Conservation (phyloP, 2,888 invertebrate genomes). For the Melanargia galathea region DNA sequence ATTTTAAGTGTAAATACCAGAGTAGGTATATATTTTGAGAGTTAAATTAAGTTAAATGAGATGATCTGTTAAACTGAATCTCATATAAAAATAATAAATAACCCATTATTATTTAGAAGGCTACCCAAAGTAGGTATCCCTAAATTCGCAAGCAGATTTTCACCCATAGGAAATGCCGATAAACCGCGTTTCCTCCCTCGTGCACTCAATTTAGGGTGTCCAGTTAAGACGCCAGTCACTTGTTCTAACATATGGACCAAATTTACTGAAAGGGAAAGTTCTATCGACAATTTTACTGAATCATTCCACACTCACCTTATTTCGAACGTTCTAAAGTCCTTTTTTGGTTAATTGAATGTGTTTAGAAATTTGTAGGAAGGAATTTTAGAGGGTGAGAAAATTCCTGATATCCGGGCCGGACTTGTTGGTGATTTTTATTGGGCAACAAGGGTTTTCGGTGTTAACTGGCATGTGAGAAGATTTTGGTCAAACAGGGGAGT, state of each 20-base stretch:
- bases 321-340: slow-evolving; percentile 19
- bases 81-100: background rate
- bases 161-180: slow-evolving; percentile 75
- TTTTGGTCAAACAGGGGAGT: slow-evolving; percentile 62
- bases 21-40: too few species aligned
- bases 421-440: slow-evolving; percentile 76
- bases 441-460: slow-evolving; percentile 65
- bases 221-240: slow-evolving; percentile 76
- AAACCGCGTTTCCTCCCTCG: slow-evolving; percentile 70
- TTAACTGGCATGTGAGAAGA: slow-evolving; percentile 62
- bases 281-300: slow-evolving; percentile 41
- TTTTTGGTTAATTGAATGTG: slow-evolving; percentile 37
- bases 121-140: slow-evolving; percentile 22
- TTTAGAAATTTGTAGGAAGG: slow-evolving; percentile 45
- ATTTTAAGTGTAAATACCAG: too few species aligned
- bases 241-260: slow-evolving; percentile 75
- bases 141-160: slow-evolving; percentile 38
- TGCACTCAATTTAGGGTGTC: slow-evolving; percentile 76
- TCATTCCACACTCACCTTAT: slow-evolving; percentile 33
- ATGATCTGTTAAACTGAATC: too few species aligned
- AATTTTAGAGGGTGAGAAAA: slow-evolving; percentile 73
- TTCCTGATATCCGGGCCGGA: slow-evolving; percentile 75
- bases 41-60: too few species aligned
- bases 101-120: background rate
- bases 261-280: slow-evolving; percentile 63